Base-by-base conservation (phyloP, 92 coral and sea anemone species). In the Micromussa lordhowensis region DNA sequence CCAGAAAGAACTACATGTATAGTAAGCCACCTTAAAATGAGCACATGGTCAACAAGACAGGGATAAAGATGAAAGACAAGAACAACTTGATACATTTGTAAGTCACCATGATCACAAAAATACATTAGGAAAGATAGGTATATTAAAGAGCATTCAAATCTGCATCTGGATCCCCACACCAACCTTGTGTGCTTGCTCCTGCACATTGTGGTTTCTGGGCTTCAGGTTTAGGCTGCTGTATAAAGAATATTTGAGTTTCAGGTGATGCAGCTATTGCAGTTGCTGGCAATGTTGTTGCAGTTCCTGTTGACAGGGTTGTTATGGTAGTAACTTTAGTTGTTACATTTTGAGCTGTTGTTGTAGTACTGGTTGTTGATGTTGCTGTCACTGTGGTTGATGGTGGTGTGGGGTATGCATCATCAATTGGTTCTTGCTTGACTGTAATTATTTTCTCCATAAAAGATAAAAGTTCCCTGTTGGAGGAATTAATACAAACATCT, bases 371-470 rank as follows among this genome's bases (percentile, higher is more conserved):
- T 28, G 89, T 30, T 48, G 75, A 35, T 61, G 82, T 59, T 77
- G 89, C 34, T 3, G 83, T 44, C 14, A 77, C 30, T 51, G 77
- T 49, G 31, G 89, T 86, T 18, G 85, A 68, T 82, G 88, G 74
- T 61, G 88, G 82, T 72, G 92, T 55, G 6, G 89, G 75, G n/a
- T 83, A 63, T 22, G 84, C 88, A 86, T 93, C 96, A 89, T 93
- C 98, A 72, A 92, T 91, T 68, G 98, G 98, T 88, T 95, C 98
- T 90, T 86, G 96, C 93, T 95, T 95, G 76, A 95, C 96, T 87
- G 96, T 93, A 64, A 95, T 92, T 91, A 95, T 93, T 83, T 95
- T 91, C 98, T 95, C 98, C 98, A 95, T 95, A 93, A 90, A 93
- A 95, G 85, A 88, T 87, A 5, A 71, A 85, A 73, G 64, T 89